Evolutionary conservation across 2,888 invertebrate species (phyloP).

Genomic region (Julus scandinavius): DNA sequence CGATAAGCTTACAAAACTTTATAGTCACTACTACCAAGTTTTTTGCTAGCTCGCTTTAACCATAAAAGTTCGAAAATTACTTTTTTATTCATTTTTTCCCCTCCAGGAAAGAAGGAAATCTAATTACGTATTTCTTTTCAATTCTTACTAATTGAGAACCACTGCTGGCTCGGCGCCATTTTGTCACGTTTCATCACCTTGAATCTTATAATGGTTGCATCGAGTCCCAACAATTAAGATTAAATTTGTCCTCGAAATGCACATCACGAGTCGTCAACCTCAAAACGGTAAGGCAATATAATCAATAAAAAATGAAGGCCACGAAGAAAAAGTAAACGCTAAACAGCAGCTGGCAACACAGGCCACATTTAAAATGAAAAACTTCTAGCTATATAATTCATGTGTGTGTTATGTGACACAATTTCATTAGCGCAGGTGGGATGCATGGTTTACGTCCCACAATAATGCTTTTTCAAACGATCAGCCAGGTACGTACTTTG

Average conservation of each 20-base stretch:
- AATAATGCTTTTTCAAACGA: not conserved
- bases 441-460: not conserved
- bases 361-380: not conserved
- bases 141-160: not conserved
- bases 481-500: not conserved
- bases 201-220: not conserved
- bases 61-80: not conserved
- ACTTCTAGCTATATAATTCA: not conserved
- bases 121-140: too few relatives aligned
- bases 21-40: too few relatives aligned
- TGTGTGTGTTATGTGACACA: not conserved
- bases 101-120: too few relatives aligned
- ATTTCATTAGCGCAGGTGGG: not conserved
- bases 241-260: conserved; percentile 8
- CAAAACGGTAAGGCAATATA: conserved; percentile 9
- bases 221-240: not conserved
- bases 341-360: not conserved
- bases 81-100: too few relatives aligned
- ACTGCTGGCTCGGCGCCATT: not conserved
- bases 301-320: conserved; percentile 42
- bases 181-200: conserved; percentile 4
- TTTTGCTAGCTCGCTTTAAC: not conserved
- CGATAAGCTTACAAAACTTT: too few relatives aligned
- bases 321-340: conserved; percentile 1
- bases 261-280: conserved; percentile 29